A percentile compares a stretch with the other conserved stretches of the same genome.
Conservation (phyloP, 2,888 invertebrate genomes). For the Drosophila phalerata region DNA sequence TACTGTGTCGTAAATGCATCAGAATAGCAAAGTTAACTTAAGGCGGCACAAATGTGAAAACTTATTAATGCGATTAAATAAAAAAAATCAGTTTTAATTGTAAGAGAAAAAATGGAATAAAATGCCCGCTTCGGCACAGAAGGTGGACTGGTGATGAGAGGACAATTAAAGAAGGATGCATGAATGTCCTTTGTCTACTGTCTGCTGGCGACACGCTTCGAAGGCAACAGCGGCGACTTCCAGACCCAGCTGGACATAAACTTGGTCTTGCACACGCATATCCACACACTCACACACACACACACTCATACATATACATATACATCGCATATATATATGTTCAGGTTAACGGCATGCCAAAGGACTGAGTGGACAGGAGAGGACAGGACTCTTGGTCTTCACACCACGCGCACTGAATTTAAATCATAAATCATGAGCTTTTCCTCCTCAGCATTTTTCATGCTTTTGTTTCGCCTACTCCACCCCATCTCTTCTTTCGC, state of each 20-base stretch:
- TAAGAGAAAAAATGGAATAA: conserved; percentile 42
- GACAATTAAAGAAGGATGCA: conserved; percentile 75
- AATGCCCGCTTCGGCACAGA: conserved; percentile 28
- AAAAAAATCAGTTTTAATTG: conserved; percentile 73
- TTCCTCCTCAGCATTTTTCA: conserved; percentile 78
- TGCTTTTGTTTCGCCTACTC: conserved; percentile 47
- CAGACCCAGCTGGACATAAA: conserved; percentile 45
- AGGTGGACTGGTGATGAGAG: conserved; percentile 34
- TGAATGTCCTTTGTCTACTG: conserved; percentile 44
- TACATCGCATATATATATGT: not conserved
- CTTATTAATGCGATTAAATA: conserved; percentile 77
- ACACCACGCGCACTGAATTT: conserved; percentile 76
- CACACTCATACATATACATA: not conserved
- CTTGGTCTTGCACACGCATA: not conserved
- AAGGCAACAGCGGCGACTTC: conserved; percentile 61
- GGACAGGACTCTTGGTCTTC: conserved; percentile 54
- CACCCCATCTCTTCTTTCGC: conserved; percentile 29
- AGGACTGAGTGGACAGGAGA: conserved; percentile 12
- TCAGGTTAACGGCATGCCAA: conserved; percentile 26
- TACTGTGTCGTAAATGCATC: not conserved
- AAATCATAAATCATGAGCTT: conserved; percentile 85
- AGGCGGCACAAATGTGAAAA: conserved; percentile 58
- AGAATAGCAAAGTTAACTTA: conserved; percentile 10
- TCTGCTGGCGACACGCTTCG: conserved; percentile 63
- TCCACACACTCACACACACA: conserved; percentile 12